Evolutionary conservation across 2,113 vertebrate species (phyloP), one percentile per base, ranked within the genome.

Genomic region (Tympanuchus pallidicinctus): DNA sequence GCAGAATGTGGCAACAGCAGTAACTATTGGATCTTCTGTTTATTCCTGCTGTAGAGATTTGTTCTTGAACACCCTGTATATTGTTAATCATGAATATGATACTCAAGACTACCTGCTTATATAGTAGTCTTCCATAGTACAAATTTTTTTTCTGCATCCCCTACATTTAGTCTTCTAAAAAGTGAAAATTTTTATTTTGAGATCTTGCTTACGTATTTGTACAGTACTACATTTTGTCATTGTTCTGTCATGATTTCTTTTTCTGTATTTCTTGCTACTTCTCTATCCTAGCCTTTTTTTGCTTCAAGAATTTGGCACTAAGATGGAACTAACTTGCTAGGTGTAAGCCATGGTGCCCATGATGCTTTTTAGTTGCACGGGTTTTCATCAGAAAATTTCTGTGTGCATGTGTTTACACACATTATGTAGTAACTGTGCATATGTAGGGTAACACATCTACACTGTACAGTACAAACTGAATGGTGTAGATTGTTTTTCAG

Each of bases 311-410:
- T 64, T 84, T 82, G 20, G 1, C 38, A 36, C 20, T 48, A 42
- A 48, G 64, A 38, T 4, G 6, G 7, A 79, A 60, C 36, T 64
- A 1, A 18, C 18, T 64, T 77, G 7, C 8, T 7, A 50, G 34
- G 64, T 0, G 0, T 18, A 71, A 80, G 19, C 8, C 13, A 10
- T 50, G 8, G 2, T 56, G 21, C 4, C 13, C 48, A 1, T 69
- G 3, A 15, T 45, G 11, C 2, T 30, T 90, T 96, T 82, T 50
- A 56, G 7, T 56, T 88, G 38, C 9, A 56, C 18, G 4, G 1
- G 4, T 56, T 92, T 48, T 86, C 34, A 56, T 24, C 3, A 38
- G 54, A 80, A 79, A 88, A 47, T 56, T 56, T 67, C 14, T 67
- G 20, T 67, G 14, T 67, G 65, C 30, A 32, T 45, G 64, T 32